Percentiles rank a stretch among this genome's conserved stretches.
phyloP scores from a whole-genome alignment of 2,113 vertebrate species.

The zebrafish (Danio rerio) region DNA sequence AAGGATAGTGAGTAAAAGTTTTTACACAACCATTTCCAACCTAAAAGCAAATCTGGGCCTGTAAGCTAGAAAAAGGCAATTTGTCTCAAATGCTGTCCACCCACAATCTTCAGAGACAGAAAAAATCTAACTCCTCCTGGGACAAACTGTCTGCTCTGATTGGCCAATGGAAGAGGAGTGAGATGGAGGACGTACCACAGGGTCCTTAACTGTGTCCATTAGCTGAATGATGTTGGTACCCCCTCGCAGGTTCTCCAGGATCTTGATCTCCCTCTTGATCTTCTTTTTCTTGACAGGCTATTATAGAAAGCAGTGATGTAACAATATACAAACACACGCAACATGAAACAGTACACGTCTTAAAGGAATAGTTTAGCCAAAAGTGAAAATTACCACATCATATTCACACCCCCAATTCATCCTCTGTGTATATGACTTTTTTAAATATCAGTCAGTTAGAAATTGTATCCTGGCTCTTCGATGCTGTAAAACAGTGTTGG shows the following conservation, averaged over 20 bases:
- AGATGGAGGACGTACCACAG: conserved; percentile 85
- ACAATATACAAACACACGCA: not conserved
- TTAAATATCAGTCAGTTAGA: too few relatives aligned
- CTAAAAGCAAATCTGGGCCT: not conserved
- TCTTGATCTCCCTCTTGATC: conserved; percentile 99
- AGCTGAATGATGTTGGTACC: conserved; percentile 99
- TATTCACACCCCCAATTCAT: too few relatives aligned
- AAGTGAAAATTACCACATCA: too few relatives aligned
- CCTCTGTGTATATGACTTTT: too few relatives aligned
- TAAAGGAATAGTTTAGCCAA: not conserved
- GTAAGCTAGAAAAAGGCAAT: conserved; percentile 4
- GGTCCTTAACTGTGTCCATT: conserved; percentile 97
- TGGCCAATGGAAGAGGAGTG: not conserved
- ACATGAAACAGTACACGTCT: not conserved
- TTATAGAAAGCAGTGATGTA: not conserved
- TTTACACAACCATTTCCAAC: not conserved
- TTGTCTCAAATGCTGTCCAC: not conserved
- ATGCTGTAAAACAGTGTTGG: too few relatives aligned
- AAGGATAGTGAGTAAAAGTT: too few relatives aligned
- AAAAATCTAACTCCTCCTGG: conserved; percentile 24
- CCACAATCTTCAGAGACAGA: not conserved
- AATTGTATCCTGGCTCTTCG: too few relatives aligned
- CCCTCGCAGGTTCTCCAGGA: conserved; percentile 94
- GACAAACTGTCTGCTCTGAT: conserved; percentile 2
- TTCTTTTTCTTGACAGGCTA: conserved; percentile 99